Evolutionary conservation across 2,888 invertebrate genomes (phyloP).

Genomic region (Lepidocyrtinus sp.): DNA sequence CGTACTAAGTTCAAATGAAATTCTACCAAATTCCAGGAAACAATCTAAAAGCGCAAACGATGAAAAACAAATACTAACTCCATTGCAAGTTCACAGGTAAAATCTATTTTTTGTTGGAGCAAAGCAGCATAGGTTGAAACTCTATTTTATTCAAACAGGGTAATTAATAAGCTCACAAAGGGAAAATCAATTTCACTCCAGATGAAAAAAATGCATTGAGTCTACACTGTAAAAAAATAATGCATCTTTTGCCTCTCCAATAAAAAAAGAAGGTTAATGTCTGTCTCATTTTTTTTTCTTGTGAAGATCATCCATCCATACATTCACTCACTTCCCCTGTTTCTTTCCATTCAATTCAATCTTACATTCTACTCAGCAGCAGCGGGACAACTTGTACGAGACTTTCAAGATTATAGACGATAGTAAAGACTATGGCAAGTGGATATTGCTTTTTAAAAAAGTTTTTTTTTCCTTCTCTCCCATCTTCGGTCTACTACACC

Average conservation of each 20-base stretch:
- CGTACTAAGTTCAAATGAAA: too few relatives aligned
- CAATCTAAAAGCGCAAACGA: too few relatives aligned
- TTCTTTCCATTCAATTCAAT: slow-evolving; percentile 18
- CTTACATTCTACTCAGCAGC: not conserved
- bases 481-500: slow-evolving; percentile 15
- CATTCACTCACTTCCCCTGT: slow-evolving; percentile 17
- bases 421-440: slow-evolving; percentile 6
- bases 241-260: not conserved
- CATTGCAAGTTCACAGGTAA: slow-evolving; percentile 34
- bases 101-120: not conserved
- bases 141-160: not conserved
- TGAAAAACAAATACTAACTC: too few relatives aligned
- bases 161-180: not conserved
- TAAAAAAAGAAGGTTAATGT: slow-evolving; percentile 12
- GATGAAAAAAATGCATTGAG: slow-evolving; percentile 3
- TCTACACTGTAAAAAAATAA: slow-evolving; percentile 2
- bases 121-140: too few relatives aligned
- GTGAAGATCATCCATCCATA: slow-evolving; percentile 13
- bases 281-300: not conserved
- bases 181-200: not conserved
- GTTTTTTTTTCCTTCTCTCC: slow-evolving; percentile 25
- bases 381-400: not conserved
- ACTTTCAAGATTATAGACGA: not conserved
- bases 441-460: slow-evolving; percentile 13
- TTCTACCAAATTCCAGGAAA: too few relatives aligned